Evolutionary conservation across 2,888 invertebrate genomes (phyloP), one percentile per base, ranked within the genome.

Genomic region (Synanthedon andrenaeformis): DNA sequence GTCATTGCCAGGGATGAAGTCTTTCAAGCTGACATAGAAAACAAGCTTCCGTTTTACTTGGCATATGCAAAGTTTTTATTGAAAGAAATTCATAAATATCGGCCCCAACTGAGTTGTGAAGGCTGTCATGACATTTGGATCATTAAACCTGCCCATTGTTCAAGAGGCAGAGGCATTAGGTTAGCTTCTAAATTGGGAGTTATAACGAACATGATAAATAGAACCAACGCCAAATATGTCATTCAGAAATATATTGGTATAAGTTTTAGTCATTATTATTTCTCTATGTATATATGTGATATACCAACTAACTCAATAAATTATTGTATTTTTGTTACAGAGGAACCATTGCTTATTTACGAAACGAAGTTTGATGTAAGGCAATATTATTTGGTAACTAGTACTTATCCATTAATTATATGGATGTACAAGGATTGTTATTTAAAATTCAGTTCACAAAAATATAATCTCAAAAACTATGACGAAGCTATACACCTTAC

Each of bases 361-460:
- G 92, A 93, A 57, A 96, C 95, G 0, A 97, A 97, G 83, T 97
- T 97, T 72, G 96, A 97, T 70, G 95, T 97, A 58, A 90, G 96
- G 8, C 95, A 96, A 78, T 97, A 96, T 90, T 96, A 96, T 76
- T 79, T 97, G 53, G 92, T 96, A 0, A 94, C 94, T 48, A 92
- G 92, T 62, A 92, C 92, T 62, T 90, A 90, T 61, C 94, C 94
- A 0, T 83, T 96, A 52, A 92, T 92, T 0, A 91, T 97, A 66
- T 97, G 96, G 95, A 91, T 95, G 82, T 97, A 96, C 77, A 92
- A 89, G 89, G 81, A 95, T 66, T 94, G 94, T 67, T 95, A 97
- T 69, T 83, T 97, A 52, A 90, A 96, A 58, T 96, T 97, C 76
- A 96, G 96, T 72, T 95, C 94, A 0, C 93, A 93, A 74, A 92